phyloP scores from a whole-genome alignment of 2,888 invertebrate species.

The Notodonta dromedarius region DNA sequence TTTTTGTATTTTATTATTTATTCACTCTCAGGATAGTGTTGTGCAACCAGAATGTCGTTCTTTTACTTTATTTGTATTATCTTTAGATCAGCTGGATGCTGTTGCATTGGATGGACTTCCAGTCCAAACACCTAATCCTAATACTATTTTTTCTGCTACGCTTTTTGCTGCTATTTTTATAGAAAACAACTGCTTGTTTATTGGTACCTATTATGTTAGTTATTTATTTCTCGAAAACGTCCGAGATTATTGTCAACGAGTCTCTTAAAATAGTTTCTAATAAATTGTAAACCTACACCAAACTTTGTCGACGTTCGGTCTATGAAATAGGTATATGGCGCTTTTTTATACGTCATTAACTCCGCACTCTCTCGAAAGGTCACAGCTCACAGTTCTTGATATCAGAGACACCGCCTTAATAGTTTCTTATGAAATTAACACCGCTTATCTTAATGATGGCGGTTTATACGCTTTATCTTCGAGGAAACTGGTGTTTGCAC shows the following conservation, averaged over 20 bases:
- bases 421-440: conserved; percentile 70
- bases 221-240: neutral
- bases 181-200: too few relatives aligned
- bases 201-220: too few relatives aligned
- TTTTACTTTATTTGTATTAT: too few relatives aligned
- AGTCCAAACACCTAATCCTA: too few relatives aligned
- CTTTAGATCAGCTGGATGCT: too few relatives aligned
- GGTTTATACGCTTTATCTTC: conserved; percentile 65
- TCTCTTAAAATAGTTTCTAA: neutral
- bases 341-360: conserved; percentile 16
- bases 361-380: conserved; percentile 46
- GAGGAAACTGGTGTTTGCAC: conserved; percentile 66
- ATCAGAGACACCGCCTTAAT: conserved; percentile 59
- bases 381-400: conserved; percentile 49
- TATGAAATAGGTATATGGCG: conserved; percentile 6
- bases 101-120: too few relatives aligned
- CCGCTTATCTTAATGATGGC: conserved; percentile 62
- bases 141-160: too few relatives aligned
- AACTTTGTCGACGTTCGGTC: neutral
- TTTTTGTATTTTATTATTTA: too few relatives aligned
- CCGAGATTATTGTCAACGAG: neutral
- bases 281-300: neutral
- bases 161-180: too few relatives aligned
- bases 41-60: too few relatives aligned
- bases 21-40: too few relatives aligned